A percentile compares a stretch with the other conserved stretches of the same genome.
These are phyloP conservation scores for Amblyteles armatorius DNA, from an alignment of 2,888 invertebrate genomes.

Conservation along the genomic window DNA sequence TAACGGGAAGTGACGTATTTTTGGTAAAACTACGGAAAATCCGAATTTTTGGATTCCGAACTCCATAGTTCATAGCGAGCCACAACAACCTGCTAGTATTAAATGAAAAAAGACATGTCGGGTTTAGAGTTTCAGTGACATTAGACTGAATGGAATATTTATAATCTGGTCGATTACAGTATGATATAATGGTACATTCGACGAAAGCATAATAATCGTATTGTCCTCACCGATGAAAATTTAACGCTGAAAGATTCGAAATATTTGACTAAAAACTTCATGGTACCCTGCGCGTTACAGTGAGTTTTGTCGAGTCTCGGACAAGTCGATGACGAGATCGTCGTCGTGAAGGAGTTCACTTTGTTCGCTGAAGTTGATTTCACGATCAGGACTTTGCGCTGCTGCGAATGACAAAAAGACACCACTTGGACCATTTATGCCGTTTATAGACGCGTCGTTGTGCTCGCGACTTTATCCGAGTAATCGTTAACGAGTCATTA, in stretches of 20 bases:
- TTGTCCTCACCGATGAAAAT: constrained; percentile 80
- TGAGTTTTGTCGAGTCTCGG: constrained; percentile 29
- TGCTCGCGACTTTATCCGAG: constrained; percentile 49
- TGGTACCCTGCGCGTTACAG: constrained; percentile 68
- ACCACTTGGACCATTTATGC: neutral
- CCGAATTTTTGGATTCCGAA: no score
- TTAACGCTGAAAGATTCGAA: constrained; percentile 80
- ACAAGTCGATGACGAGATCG: constrained; percentile 39
- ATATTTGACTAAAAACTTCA: constrained; percentile 83
- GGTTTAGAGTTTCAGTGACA: neutral
- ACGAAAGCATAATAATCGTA: neutral
- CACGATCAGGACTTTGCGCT: constrained; percentile 63
- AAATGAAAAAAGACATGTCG: neutral
- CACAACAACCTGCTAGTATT: neutral
- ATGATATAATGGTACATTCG: neutral
- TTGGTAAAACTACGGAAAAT: no score
- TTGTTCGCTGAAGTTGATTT: constrained; percentile 64
- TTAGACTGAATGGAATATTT: neutral
- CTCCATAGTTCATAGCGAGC: no score
- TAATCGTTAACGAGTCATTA: constrained; percentile 58
- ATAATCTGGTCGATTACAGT: neutral
- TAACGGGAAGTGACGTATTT: no score
- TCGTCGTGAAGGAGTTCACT: constrained; percentile 58
- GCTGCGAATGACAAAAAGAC: constrained; percentile 52
- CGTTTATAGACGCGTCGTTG: constrained; percentile 22